Conservation (phyloP, 1,140 invertebrate genomes). For the Paramacrobiotus metropolitanus region DNA sequence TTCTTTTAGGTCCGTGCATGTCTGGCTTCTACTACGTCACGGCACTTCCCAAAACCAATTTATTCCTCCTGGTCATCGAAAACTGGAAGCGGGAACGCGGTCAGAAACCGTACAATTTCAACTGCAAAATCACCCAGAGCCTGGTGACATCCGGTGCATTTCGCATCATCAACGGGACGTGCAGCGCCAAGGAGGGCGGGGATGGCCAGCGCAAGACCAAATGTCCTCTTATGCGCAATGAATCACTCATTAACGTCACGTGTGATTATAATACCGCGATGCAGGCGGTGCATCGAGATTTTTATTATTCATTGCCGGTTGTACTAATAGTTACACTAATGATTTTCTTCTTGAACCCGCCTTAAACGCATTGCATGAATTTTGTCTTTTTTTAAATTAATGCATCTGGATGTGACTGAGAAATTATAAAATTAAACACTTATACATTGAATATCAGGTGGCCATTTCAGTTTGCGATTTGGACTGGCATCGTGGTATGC, state of each 20-base stretch:
- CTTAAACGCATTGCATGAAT: too few species aligned
- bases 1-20: constrained; percentile 27
- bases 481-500: too few species aligned
- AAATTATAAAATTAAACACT: too few species aligned
- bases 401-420: too few species aligned
- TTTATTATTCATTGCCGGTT: too few species aligned
- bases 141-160: constrained; percentile 26
- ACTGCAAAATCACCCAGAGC: constrained; percentile 24
- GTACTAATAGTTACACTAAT: too few species aligned
- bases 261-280: background rate
- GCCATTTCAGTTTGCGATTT: too few species aligned
- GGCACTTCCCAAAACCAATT: constrained; percentile 23
- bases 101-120: constrained; percentile 25
- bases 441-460: too few species aligned
- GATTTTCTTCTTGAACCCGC: too few species aligned
- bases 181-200: constrained; percentile 9
- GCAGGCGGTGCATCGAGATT: too few species aligned
- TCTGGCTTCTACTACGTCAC: constrained; percentile 27
- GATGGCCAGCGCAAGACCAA: background rate
- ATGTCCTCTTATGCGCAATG: background rate
- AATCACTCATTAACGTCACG: background rate
- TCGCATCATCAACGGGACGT: constrained; percentile 26
- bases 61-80: constrained; percentile 26
- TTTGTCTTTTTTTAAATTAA: too few species aligned
- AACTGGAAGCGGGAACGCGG: constrained; percentile 21